These are phyloP conservation scores for Smittia aterrima DNA, from an alignment of 2,888 invertebrate genomes.

Conservation along the genomic window DNA sequence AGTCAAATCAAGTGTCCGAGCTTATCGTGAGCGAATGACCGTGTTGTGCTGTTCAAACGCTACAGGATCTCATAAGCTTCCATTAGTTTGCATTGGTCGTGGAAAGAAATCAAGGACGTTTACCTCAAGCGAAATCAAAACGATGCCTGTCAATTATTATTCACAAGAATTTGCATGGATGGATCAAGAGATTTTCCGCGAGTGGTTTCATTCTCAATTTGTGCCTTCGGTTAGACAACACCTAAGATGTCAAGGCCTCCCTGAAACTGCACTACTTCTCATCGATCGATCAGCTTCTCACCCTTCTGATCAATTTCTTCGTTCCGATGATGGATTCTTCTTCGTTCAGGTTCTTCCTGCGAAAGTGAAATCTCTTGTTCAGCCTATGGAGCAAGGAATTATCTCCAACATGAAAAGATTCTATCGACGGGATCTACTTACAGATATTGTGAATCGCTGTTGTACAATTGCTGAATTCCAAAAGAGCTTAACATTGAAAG, in stretches of 20 bases:
- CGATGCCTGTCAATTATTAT: conserved; percentile 43
- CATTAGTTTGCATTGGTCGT: conserved; percentile 44
- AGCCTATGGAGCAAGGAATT: conserved; percentile 45
- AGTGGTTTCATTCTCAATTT: conserved; percentile 44
- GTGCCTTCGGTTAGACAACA: conserved; percentile 43
- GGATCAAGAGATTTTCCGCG: conserved; percentile 44
- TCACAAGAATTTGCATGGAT: conserved; percentile 43
- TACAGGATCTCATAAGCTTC: conserved; percentile 44
- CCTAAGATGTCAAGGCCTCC: conserved; percentile 43
- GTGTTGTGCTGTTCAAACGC: conserved; percentile 44
- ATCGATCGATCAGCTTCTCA: conserved; percentile 45
- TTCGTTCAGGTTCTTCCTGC: conserved; percentile 44
- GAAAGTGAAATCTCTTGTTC: conserved; percentile 44
- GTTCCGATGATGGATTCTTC: conserved; percentile 43
- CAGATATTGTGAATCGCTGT: background rate
- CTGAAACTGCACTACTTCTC: conserved; percentile 44
- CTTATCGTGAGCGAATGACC: conserved; percentile 43
- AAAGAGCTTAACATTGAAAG: conserved; percentile 25
- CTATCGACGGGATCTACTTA: conserved; percentile 41
- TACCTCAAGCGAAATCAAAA: conserved; percentile 41
- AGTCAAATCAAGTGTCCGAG: conserved; percentile 37
- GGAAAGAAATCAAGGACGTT: conserved; percentile 43
- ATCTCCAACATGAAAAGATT: conserved; percentile 44
- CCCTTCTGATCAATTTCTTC: conserved; percentile 42
- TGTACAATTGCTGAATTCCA: conserved; percentile 22